phyloP scores from a whole-genome alignment of 1,140 invertebrate genomes.

The Acyrthosiphon pisum region DNA sequence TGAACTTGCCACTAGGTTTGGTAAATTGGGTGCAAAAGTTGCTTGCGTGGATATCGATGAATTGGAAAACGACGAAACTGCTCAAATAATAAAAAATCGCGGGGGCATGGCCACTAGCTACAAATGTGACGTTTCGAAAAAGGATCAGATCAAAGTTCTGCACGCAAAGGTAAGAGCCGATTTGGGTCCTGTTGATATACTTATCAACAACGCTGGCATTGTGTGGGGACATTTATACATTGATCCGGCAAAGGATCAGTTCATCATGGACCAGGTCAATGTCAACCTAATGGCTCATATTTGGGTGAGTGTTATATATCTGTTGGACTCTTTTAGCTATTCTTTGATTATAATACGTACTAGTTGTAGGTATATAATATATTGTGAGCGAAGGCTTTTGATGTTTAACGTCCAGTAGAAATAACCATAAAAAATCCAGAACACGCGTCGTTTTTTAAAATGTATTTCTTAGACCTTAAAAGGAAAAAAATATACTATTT shows the following conservation, averaged over 20 bases:
- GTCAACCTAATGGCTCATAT: constrained; percentile 62
- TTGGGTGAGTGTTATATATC: constrained; percentile 59
- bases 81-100: constrained; percentile 62
- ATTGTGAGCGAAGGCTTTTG: background rate
- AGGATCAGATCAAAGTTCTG: constrained; percentile 59
- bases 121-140: constrained; percentile 63
- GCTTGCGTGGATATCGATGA: constrained; percentile 73
- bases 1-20: constrained; percentile 72
- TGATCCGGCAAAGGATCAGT: constrained; percentile 63
- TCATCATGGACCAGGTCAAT: constrained; percentile 59
- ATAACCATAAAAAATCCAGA: background rate
- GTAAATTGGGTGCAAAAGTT: constrained; percentile 69
- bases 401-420: background rate
- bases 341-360: background rate
- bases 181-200: constrained; percentile 60
- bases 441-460: background rate
- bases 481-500: background rate
- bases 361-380: too few species aligned
- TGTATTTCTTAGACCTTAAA: background rate
- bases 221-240: constrained; percentile 59
- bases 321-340: background rate
- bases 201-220: constrained; percentile 62
- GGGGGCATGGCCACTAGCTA: constrained; percentile 59
- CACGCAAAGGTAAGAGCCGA: constrained; percentile 58
- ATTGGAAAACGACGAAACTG: constrained; percentile 66